phyloP scores from a whole-genome alignment of 1,140 invertebrate genomes.

The Wasmannia auropunctata region DNA sequence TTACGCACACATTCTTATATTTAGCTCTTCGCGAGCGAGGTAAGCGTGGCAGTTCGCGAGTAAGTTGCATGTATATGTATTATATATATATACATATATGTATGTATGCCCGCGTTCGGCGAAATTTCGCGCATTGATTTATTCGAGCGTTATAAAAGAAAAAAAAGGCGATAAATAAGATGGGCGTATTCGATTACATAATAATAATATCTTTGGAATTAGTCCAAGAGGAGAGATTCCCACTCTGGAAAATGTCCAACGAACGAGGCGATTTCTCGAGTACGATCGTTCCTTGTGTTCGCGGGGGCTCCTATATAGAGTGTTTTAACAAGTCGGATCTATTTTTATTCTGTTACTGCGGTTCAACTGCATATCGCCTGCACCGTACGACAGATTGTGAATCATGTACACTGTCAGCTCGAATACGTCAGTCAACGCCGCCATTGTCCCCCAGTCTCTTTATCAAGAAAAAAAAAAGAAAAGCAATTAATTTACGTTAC shows the following conservation, averaged over 20 bases:
- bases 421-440: not conserved
- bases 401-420: not conserved
- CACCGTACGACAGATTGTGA: not conserved
- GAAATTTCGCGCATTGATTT: slow-evolving; percentile 37
- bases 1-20: slow-evolving; percentile 37
- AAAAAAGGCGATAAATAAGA: not conserved
- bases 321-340: not conserved
- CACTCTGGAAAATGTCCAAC: slow-evolving; percentile 20
- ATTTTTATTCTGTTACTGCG: slow-evolving; percentile 10
- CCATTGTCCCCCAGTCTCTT: not conserved
- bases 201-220: slow-evolving; percentile 33
- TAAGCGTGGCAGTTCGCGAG: not conserved
- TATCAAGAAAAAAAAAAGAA: not conserved
- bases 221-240: not conserved
- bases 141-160: not conserved
- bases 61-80: too few relatives aligned
- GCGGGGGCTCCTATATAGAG: not conserved
- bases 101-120: not conserved
- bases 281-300: not conserved
- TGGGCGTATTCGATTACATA: slow-evolving; percentile 5
- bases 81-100: too few relatives aligned
- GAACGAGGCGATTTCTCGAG: too few relatives aligned
- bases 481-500: too few relatives aligned
- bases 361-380: not conserved
- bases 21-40: not conserved